These are phyloP conservation scores for Pteromalus puparum DNA, from an alignment of 1,140 invertebrate genomes.

Conservation along the genomic window DNA sequence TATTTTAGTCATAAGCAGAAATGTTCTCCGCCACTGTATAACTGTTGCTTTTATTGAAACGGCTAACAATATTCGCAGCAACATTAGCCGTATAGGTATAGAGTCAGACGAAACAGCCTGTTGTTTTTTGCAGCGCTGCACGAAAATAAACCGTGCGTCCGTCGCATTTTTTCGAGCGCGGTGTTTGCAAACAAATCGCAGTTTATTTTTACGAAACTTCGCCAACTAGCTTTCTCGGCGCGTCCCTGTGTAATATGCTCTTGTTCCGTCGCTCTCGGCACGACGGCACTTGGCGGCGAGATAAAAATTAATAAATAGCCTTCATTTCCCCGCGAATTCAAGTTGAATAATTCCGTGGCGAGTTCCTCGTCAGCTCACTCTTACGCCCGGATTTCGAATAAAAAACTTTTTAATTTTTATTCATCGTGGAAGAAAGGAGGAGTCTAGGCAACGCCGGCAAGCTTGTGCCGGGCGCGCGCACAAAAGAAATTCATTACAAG, in stretches of 20 bases:
- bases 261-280: neutral
- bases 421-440: conserved; percentile 25
- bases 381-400: conserved; percentile 29
- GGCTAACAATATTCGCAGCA: neutral
- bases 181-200: neutral
- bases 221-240: neutral
- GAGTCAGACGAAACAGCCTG: too few species aligned
- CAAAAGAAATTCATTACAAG: conserved; percentile 51
- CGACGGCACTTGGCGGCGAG: neutral
- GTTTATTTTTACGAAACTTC: conserved; percentile 1
- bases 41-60: neutral
- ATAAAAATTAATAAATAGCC: conserved; percentile 45
- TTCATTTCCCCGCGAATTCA: conserved; percentile 20
- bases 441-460: neutral
- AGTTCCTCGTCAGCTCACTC: conserved; percentile 35
- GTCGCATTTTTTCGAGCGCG: neutral
- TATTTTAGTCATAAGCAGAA: conserved; percentile 21
- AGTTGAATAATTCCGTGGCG: conserved; percentile 34
- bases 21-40: neutral
- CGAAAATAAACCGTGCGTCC: neutral
- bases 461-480: neutral
- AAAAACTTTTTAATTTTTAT: conserved; percentile 50
- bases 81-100: neutral
- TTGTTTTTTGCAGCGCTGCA: too few species aligned
- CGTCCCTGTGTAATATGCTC: neutral